Conservation (phyloP, 2,888 invertebrate species). For the Hydriomena furcata region DNA sequence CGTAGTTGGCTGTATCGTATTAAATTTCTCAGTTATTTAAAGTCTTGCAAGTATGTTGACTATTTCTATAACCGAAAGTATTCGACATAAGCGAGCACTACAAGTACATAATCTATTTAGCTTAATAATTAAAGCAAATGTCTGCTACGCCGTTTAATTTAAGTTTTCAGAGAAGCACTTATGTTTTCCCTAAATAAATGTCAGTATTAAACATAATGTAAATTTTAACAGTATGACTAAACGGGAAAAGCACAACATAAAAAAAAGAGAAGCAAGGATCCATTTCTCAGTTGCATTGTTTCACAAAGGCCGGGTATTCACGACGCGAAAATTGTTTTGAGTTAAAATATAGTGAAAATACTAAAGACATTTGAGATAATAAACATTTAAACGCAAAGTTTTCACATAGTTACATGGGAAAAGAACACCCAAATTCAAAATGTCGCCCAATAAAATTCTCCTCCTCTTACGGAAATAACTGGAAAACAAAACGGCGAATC, state of each 20-base stretch:
- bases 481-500: constrained; percentile 23
- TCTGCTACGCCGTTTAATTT: constrained; percentile 12
- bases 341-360: too few relatives aligned
- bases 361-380: too few relatives aligned
- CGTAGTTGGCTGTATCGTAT: too few relatives aligned
- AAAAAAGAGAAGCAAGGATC: constrained; percentile 15
- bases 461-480: not conserved
- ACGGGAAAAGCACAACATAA: constrained; percentile 19
- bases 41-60: too few relatives aligned
- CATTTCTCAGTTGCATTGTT: constrained; percentile 23
- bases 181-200: constrained; percentile 26
- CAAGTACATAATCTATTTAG: too few relatives aligned
- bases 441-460: not conserved
- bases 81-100: too few relatives aligned
- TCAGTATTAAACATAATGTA: constrained; percentile 23
- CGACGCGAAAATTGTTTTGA: constrained; percentile 1
- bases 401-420: too few relatives aligned
- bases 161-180: constrained; percentile 20
- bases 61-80: too few relatives aligned
- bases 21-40: too few relatives aligned
- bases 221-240: constrained; percentile 28
- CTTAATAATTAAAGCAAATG: constrained; percentile 15
- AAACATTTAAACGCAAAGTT: too few relatives aligned
- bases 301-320: constrained; percentile 12
- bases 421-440: too few relatives aligned